Conservation (phyloP, 2,888 invertebrate species). For the Heteromurus nitidus region DNA sequence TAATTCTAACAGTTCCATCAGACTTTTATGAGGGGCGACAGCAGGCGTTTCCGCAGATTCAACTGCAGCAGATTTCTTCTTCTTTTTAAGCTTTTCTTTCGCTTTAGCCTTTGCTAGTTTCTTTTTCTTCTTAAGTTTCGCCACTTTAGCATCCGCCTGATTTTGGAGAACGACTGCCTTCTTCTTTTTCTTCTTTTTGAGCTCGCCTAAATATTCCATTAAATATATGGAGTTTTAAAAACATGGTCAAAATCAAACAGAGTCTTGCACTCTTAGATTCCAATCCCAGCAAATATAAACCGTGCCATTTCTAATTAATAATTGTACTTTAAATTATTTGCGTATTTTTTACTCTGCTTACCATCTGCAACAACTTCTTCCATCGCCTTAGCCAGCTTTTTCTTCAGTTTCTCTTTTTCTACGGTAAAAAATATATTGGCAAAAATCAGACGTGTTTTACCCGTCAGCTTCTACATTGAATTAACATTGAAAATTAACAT, state of each 20-base stretch:
- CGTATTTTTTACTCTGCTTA: too few relatives aligned
- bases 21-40: constrained; percentile 61
- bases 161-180: constrained; percentile 16
- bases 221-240: neutral
- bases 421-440: too few relatives aligned
- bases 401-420: too few relatives aligned
- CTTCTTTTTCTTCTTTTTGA: constrained; percentile 57
- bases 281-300: too few relatives aligned
- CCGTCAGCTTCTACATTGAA: neutral
- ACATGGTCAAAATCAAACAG: neutral
- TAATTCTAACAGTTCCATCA: constrained; percentile 77
- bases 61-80: constrained; percentile 43
- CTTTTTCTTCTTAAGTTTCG: constrained; percentile 53
- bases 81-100: constrained; percentile 50
- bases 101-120: constrained; percentile 34
- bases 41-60: constrained; percentile 8
- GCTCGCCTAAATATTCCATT: constrained; percentile 6
- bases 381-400: too few relatives aligned
- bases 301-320: too few relatives aligned
- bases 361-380: too few relatives aligned
- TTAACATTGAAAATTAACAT: neutral
- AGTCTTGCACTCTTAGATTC: too few relatives aligned
- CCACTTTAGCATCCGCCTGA: constrained; percentile 25
- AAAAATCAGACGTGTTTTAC: too few relatives aligned
- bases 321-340: too few relatives aligned